phyloP scores from a whole-genome alignment of 2,888 invertebrate genomes.

The Crematogaster levior region DNA sequence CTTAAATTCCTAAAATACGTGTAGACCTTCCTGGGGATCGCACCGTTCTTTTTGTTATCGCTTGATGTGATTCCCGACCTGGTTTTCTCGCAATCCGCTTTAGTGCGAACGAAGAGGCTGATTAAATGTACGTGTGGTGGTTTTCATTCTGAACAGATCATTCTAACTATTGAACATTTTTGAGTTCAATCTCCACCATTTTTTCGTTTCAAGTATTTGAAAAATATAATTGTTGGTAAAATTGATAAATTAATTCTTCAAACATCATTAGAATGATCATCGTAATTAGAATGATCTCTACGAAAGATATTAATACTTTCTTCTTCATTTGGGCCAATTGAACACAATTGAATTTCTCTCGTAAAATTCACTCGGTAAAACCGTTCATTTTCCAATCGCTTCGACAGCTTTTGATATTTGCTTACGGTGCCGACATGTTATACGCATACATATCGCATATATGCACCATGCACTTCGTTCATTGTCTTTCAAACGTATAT shows the following conservation, averaged over 20 bases:
- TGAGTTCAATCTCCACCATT: background rate
- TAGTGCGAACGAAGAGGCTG: constrained; percentile 29
- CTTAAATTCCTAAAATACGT: constrained; percentile 31
- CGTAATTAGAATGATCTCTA: too few relatives aligned
- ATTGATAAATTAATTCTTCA: background rate
- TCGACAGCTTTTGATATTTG: constrained; percentile 2
- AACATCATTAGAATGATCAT: background rate
- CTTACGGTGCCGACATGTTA: background rate
- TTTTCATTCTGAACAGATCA: constrained; percentile 4
- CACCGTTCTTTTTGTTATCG: constrained; percentile 21
- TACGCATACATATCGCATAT: background rate
- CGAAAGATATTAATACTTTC: background rate
- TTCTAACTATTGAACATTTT: background rate
- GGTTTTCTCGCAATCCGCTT: constrained; percentile 47
- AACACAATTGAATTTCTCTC: background rate
- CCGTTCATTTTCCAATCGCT: constrained; percentile 2
- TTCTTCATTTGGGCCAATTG: background rate
- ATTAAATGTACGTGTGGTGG: constrained; percentile 39
- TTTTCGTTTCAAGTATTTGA: background rate
- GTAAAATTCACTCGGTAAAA: background rate
- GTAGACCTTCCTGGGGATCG: constrained; percentile 2
- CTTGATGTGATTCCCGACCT: constrained; percentile 45
- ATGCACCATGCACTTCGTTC: background rate
- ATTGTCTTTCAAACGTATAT: background rate
- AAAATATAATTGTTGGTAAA: background rate